phyloP scores from a whole-genome alignment of 2,797 vertebrate species.

The Eulemur mongoz region DNA sequence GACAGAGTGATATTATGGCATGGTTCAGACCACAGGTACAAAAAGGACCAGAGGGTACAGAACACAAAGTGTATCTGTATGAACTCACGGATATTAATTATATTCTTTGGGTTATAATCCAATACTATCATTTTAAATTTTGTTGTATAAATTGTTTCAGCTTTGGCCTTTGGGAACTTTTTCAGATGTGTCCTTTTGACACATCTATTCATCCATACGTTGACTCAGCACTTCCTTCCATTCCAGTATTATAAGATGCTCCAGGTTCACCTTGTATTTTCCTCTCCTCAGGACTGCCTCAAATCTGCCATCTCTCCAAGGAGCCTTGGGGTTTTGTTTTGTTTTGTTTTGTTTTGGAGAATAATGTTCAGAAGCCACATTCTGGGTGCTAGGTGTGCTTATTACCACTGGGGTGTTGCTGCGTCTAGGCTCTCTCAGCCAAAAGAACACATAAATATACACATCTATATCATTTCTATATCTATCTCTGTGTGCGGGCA shows the following conservation, averaged over 20 bases:
- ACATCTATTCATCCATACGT: not conserved
- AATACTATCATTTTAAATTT: not conserved
- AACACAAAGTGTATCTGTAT: not conserved
- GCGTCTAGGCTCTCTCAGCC: not conserved
- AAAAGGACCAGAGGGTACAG: not conserved
- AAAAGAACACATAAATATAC: not conserved
- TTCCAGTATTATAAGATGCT: not conserved
- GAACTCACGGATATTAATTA: not conserved
- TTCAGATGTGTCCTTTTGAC: not conserved
- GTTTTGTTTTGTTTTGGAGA: not conserved
- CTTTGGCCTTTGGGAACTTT: not conserved
- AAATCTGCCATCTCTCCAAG: not conserved
- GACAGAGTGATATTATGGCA: accelerated
- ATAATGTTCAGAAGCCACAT: not conserved
- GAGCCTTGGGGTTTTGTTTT: not conserved
- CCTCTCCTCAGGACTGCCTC: not conserved
- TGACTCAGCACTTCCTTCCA: not conserved
- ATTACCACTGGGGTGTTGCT: not conserved
- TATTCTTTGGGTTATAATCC: not conserved
- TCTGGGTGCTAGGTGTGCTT: not conserved
- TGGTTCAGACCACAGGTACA: not conserved
- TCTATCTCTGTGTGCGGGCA: not conserved
- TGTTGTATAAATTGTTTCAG: not conserved
- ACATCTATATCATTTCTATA: not conserved
- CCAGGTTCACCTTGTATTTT: not conserved